Evolutionary conservation across 1,140 invertebrate genomes (phyloP).

Genomic region (Himalopsyche phryganea): DNA sequence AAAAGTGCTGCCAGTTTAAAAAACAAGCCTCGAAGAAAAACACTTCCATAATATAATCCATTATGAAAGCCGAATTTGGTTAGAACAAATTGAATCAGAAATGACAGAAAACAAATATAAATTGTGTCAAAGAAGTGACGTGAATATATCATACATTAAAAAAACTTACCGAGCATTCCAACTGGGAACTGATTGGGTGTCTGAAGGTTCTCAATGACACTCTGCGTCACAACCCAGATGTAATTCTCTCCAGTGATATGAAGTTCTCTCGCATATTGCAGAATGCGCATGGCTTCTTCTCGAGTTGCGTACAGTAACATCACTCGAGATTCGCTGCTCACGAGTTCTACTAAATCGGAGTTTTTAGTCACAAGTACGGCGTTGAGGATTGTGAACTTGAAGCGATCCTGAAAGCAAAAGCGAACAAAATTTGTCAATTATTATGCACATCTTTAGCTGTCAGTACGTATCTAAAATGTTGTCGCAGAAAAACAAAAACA

Average conservation of each 20-base stretch:
- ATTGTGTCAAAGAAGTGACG: too few species aligned
- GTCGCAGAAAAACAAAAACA: too few species aligned
- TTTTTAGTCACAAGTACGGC: conserved; percentile 73
- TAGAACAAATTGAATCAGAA: too few species aligned
- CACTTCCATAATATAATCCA: too few species aligned
- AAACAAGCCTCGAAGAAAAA: too few species aligned
- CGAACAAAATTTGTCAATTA: too few species aligned
- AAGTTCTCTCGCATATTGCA: conserved; percentile 74
- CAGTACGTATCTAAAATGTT: too few species aligned
- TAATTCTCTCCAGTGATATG: conserved; percentile 92
- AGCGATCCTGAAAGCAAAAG: conserved; percentile 63
- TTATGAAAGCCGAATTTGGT: too few species aligned
- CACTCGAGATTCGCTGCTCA: conserved; percentile 87
- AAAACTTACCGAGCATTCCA: conserved; percentile 83
- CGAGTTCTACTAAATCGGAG: conserved; percentile 66
- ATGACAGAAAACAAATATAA: too few species aligned
- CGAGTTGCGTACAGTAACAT: conserved; percentile 90
- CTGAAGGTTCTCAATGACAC: conserved; percentile 76
- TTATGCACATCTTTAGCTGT: too few species aligned
- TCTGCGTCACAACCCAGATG: conserved; percentile 96
- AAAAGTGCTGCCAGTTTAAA: too few species aligned
- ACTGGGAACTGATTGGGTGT: conserved; percentile 83
- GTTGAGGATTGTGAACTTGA: conserved; percentile 85
- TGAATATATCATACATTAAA: too few species aligned
- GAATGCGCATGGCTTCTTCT: conserved; percentile 80